Evolutionary conservation across 2,797 vertebrate genomes (phyloP), one percentile per base, ranked within the genome.

Genomic region (Alauda arvensis): DNA sequence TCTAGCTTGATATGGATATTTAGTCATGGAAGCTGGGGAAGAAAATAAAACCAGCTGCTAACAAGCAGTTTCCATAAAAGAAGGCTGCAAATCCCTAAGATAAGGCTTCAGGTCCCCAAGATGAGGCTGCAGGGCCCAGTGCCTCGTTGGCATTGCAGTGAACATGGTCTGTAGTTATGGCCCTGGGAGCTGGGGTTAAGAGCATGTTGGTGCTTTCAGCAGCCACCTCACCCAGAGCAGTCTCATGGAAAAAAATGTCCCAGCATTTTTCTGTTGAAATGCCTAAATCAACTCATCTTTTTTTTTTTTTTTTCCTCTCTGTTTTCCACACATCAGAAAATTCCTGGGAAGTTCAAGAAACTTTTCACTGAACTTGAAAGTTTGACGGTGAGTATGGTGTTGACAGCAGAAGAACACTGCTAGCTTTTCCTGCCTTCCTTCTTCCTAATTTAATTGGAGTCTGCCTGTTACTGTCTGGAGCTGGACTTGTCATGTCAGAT

Each of bases 311-410:
- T 13, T 24, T 3, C 10, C 3, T 29, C 5, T 59, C 13, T 77
- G 7, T 60, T 72, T 90, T 74, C 91, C 23, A 86, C n/a, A 49
- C 85, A 94, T 89, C 95, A 99, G 99, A 99, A 99, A 98, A 98
- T 99, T 93, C 98, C 99, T 88, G 98, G 99, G 48, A 99, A 99
- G 96, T 99, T 99, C 95, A 99, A 98, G 97, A 99, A 98, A 96
- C 97, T 99, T 95, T 99, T 99, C 96, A 98, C 98, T 34, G 99
- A 99, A 96, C 98, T 99, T 94, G 99, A 99, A 97, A 98, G 97
- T 76, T 94, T 99, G 95, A 99, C 99, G 18, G 99, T 99, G 97
- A 98, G 99, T 98, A 68, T 4, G 4, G 7, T 39, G 25, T 37
- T 80, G 53, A 42, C 63, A 53, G 43, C 53, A 37, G 40, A 89